These are phyloP conservation scores for Pseudomyrmex dendroicus DNA, from an alignment of 1,140 invertebrate species.

Conservation along the genomic window DNA sequence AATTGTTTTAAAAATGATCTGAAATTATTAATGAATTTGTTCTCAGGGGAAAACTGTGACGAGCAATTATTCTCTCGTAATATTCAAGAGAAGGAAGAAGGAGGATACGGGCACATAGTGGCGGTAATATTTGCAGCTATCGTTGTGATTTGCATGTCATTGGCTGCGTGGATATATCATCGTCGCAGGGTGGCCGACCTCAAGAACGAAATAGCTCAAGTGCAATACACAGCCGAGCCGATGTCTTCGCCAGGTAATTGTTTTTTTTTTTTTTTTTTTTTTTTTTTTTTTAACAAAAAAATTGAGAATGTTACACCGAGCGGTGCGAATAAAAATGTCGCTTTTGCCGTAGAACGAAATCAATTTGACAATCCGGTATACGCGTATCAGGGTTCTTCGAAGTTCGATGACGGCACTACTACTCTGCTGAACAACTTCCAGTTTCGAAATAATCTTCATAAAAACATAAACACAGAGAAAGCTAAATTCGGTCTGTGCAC, in stretches of 20 bases:
- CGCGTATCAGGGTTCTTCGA: conserved; percentile 88
- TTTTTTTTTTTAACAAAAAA: neutral
- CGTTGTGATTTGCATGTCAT: conserved; percentile 88
- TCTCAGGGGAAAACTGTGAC: conserved; percentile 84
- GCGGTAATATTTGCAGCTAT: conserved; percentile 89
- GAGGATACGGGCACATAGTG: conserved; percentile 86
- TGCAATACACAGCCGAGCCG: conserved; percentile 94
- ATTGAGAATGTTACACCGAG: neutral
- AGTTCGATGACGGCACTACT: conserved; percentile 86
- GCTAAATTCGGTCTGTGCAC: conserved; percentile 76
- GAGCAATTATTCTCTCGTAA: conserved; percentile 79
- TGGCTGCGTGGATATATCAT: conserved; percentile 91
- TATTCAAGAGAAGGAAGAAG: conserved; percentile 78
- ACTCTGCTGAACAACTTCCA: conserved; percentile 86
- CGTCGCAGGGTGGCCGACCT: conserved; percentile 90
- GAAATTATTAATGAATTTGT: neutral
- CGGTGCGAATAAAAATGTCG: neutral
- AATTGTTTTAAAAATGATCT: neutral
- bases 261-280: conserved; percentile 6
- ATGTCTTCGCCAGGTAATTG: conserved; percentile 87
- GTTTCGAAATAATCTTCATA: conserved; percentile 89
- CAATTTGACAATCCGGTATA: conserved; percentile 98
- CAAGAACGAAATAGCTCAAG: conserved; percentile 94
- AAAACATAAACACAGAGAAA: conserved; percentile 80
- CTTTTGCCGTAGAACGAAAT: conserved; percentile 88